Percentiles rank a stretch among this genome's conserved stretches.
phyloP scores from a whole-genome alignment of 2,113 vertebrate species.

The Dasyornis broadbenti region DNA sequence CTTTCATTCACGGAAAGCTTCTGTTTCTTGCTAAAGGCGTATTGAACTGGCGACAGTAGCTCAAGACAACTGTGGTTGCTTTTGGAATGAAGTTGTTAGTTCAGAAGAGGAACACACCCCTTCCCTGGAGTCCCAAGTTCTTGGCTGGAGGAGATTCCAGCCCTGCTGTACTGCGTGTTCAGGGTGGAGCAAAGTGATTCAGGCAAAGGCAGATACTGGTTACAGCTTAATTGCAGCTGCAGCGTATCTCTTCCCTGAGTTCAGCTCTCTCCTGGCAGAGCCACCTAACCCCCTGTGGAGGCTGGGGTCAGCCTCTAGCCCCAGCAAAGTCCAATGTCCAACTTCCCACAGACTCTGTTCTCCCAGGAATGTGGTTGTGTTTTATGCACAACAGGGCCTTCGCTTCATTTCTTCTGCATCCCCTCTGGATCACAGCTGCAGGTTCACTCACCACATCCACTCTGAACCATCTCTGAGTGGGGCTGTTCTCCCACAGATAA shows the following conservation, averaged over 20 bases:
- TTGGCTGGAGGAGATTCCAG: slow-evolving; percentile 47
- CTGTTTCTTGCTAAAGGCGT: slow-evolving; percentile 19
- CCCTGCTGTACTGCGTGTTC: slow-evolving; percentile 33
- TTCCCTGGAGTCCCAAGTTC: slow-evolving; percentile 62
- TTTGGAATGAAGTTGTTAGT: slow-evolving; percentile 42
- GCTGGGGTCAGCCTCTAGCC: neutral
- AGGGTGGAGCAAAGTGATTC: slow-evolving; percentile 60
- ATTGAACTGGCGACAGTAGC: slow-evolving; percentile 25
- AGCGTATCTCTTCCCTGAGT: neutral
- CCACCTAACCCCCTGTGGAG: neutral
- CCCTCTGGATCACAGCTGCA: neutral
- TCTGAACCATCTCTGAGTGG: neutral
- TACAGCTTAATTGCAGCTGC: slow-evolving; percentile 19
- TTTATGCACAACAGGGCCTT: neutral
- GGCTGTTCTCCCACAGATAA: neutral
- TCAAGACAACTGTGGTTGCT: slow-evolving; percentile 36
- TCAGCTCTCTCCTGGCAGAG: neutral
- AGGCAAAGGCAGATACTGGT: slow-evolving; percentile 50
- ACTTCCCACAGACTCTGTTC: neutral
- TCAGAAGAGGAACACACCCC: slow-evolving; percentile 50
- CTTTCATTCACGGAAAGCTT: slow-evolving; percentile 22
- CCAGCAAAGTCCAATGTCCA: neutral
- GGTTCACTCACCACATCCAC: neutral
- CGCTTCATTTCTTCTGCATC: neutral
- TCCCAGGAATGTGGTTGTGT: neutral